A percentile compares a stretch with the other conserved stretches of the same genome.
Conservation (phyloP, 2,797 vertebrate genomes). For the Tragopan temminckii region DNA sequence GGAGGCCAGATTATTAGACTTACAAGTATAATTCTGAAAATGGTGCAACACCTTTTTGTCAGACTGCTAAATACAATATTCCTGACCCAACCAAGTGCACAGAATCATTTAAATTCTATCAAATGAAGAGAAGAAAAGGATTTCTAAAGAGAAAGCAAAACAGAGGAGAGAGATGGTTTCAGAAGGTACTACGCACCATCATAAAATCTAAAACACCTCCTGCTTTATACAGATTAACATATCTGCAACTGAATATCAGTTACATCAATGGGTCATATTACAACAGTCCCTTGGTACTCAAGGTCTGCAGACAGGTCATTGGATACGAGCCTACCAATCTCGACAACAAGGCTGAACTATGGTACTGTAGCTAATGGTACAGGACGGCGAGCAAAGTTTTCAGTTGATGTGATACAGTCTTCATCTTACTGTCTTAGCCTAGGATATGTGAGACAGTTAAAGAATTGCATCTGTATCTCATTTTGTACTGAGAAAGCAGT, state of each 20-base stretch:
- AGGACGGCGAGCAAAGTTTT: not conserved
- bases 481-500: not conserved
- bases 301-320: not conserved
- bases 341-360: not conserved
- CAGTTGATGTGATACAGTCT: not conserved
- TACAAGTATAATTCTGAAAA: not conserved
- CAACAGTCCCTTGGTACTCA: not conserved
- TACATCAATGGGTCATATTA: not conserved
- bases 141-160: not conserved
- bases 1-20: not conserved
- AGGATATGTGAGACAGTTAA: not conserved
- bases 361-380: not conserved
- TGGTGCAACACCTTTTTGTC: not conserved
- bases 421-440: not conserved
- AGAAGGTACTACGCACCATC: not conserved
- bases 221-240: not conserved
- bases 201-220: not conserved
- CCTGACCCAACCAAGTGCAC: not conserved
- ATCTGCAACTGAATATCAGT: not conserved
- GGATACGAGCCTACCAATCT: not conserved
- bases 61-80: not conserved
- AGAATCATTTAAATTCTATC: not conserved
- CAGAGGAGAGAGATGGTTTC: not conserved
- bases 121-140: not conserved
- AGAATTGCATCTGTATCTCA: not conserved